Evolutionary conservation across 1,140 invertebrate species (phyloP).

Genomic region (Bombus vancouverensis): DNA sequence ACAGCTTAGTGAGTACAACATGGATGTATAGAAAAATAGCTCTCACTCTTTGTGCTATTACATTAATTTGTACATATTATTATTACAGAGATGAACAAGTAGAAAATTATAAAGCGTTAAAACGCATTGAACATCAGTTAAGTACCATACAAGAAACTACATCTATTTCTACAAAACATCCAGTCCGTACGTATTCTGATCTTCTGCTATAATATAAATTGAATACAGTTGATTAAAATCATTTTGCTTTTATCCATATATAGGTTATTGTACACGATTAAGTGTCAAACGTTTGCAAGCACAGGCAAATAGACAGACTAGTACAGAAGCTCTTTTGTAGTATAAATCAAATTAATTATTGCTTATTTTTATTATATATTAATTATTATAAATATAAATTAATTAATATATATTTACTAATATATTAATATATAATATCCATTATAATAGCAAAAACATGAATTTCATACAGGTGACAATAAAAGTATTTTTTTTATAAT

Average conservation of each 20-base stretch:
- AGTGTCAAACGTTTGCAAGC: constrained; percentile 28
- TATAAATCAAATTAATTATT: too few relatives aligned
- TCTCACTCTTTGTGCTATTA: constrained; percentile 67
- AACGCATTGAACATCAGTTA: constrained; percentile 73
- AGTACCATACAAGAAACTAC: constrained; percentile 62
- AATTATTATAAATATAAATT: too few relatives aligned
- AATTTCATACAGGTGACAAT: neutral
- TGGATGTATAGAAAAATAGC: constrained; percentile 74
- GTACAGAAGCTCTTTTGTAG: neutral
- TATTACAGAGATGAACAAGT: constrained; percentile 70
- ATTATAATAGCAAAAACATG: neutral
- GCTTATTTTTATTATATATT: too few relatives aligned
- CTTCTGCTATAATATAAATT: neutral
- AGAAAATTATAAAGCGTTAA: constrained; percentile 71
- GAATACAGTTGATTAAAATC: neutral
- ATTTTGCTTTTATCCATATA: constrained; percentile 15
- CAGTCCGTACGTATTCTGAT: constrained; percentile 61
- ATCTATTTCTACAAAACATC: constrained; percentile 34
- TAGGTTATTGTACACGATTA: constrained; percentile 30
- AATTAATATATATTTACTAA: neutral
- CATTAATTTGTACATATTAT: constrained; percentile 72
- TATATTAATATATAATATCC: neutral
- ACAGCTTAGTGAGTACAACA: constrained; percentile 63
- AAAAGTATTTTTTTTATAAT: neutral
- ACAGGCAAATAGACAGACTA: neutral